A percentile compares a stretch with the other conserved stretches of the same genome.
phyloP scores from a whole-genome alignment of 1,140 invertebrate species.

The Drosophila quadrilineata region DNA sequence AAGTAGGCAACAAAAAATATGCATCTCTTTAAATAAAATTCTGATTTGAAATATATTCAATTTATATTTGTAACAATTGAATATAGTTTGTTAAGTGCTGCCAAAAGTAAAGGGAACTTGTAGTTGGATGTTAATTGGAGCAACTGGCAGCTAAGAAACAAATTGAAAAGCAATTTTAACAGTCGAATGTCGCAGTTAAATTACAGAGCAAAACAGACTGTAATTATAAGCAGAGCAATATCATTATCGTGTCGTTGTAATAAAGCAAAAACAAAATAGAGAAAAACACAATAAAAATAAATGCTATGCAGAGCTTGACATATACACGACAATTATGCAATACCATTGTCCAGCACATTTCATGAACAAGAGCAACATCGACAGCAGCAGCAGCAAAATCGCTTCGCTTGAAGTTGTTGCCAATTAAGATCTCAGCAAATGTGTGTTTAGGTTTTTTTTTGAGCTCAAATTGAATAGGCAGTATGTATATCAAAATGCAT shows the following conservation, averaged over 20 bases:
- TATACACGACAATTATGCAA: slow-evolving; percentile 61
- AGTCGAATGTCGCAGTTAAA: slow-evolving; percentile 48
- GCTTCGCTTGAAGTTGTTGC: slow-evolving; percentile 44
- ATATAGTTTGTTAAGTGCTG: too few species aligned
- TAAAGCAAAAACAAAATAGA: slow-evolving; percentile 21
- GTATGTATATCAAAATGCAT: slow-evolving; percentile 54
- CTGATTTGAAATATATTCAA: too few species aligned
- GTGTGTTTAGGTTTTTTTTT: slow-evolving; percentile 19
- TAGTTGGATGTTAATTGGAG: slow-evolving; percentile 9
- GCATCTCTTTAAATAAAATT: neutral
- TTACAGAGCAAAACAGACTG: slow-evolving; percentile 56
- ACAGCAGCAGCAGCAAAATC: slow-evolving; percentile 32
- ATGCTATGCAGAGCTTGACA: too few species aligned
- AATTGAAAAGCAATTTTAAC: slow-evolving; percentile 58
- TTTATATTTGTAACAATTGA: too few species aligned
- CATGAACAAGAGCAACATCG: slow-evolving; percentile 57
- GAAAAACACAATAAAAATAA: too few species aligned
- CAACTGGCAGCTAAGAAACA: slow-evolving; percentile 24
- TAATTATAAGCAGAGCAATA: slow-evolving; percentile 42
- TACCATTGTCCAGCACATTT: slow-evolving; percentile 65
- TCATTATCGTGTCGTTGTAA: slow-evolving; percentile 36
- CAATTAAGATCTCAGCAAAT: slow-evolving; percentile 67
- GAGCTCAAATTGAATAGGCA: slow-evolving; percentile 2
- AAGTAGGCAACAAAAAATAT: slow-evolving; percentile 30
- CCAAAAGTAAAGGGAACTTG: neutral